phyloP scores from a whole-genome alignment of 2,888 invertebrate genomes.

The Stegana nigrithorax region DNA sequence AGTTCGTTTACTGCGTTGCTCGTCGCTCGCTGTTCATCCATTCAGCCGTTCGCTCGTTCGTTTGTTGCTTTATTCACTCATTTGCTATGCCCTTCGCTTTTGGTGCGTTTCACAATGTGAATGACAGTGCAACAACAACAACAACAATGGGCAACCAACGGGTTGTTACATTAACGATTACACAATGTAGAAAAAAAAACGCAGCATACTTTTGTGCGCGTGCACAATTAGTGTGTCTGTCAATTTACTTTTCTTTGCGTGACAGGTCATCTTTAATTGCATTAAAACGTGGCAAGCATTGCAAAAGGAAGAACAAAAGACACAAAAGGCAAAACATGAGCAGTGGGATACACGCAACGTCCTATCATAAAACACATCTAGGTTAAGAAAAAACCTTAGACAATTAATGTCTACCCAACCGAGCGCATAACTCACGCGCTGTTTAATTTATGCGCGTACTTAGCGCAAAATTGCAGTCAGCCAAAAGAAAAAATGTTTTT shows the following conservation, averaged over 20 bases:
- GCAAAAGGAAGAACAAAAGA: too few relatives aligned
- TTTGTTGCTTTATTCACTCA: not conserved
- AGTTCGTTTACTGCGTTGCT: conserved; percentile 5
- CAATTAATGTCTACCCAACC: too few relatives aligned
- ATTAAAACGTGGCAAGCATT: too few relatives aligned
- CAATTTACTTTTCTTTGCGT: conserved; percentile 10
- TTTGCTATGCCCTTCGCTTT: not conserved
- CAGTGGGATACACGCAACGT: too few relatives aligned
- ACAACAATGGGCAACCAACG: not conserved
- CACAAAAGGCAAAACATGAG: too few relatives aligned
- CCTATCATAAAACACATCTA: too few relatives aligned
- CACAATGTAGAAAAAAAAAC: not conserved
- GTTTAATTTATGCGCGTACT: too few relatives aligned
- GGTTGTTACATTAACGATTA: not conserved
- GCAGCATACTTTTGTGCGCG: not conserved
- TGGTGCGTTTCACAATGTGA: not conserved
- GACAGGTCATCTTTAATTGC: conserved; percentile 17
- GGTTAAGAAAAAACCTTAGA: too few relatives aligned
- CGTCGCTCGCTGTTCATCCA: not conserved
- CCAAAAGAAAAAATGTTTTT: too few relatives aligned
- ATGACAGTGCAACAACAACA: not conserved
- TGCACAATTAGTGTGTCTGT: conserved; percentile 17
- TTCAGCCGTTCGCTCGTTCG: not conserved
- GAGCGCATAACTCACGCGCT: too few relatives aligned
- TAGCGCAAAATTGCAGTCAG: too few relatives aligned